Percentiles rank a stretch among this genome's conserved stretches.
Conservation (phyloP, 2,113 vertebrate species). For the Menidia beryllina region DNA sequence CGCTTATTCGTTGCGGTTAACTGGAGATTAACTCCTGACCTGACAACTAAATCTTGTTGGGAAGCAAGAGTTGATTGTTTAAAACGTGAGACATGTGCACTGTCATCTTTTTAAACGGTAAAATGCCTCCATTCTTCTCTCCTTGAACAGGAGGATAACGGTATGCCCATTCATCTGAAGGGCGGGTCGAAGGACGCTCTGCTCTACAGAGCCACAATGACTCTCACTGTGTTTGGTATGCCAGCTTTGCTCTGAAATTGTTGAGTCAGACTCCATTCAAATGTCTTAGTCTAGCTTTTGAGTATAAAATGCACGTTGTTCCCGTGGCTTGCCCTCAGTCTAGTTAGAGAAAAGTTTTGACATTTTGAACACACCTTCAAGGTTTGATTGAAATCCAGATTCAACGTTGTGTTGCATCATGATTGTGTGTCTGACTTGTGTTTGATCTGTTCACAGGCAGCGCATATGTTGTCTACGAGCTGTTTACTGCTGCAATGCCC, state of each 20-base stretch:
- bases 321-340: not conserved
- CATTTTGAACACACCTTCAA: constrained; percentile 9
- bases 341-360: constrained; percentile 19
- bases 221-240: constrained; percentile 85
- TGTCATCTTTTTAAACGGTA: not conserved
- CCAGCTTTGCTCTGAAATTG: constrained; percentile 24
- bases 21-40: constrained; percentile 17
- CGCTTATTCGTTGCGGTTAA: constrained; percentile 21
- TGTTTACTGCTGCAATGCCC: constrained; percentile 78
- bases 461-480: constrained; percentile 76
- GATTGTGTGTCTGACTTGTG: constrained; percentile 1
- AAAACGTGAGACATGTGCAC: not conserved
- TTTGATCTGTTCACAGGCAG: constrained; percentile 76
- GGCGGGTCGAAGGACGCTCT: constrained; percentile 83
- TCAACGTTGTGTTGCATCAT: not conserved
- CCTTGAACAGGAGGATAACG: constrained; percentile 86
- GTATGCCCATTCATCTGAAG: constrained; percentile 87
- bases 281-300: constrained; percentile 13
- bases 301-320: constrained; percentile 4
- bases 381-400: constrained; percentile 10
- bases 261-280: constrained; percentile 37
- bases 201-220: constrained; percentile 83
- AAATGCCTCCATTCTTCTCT: constrained; percentile 5
- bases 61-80: not conserved
- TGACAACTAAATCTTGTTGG: not conserved